Conservation (phyloP, 2,888 invertebrate species). For the Ectobius pallidus region DNA sequence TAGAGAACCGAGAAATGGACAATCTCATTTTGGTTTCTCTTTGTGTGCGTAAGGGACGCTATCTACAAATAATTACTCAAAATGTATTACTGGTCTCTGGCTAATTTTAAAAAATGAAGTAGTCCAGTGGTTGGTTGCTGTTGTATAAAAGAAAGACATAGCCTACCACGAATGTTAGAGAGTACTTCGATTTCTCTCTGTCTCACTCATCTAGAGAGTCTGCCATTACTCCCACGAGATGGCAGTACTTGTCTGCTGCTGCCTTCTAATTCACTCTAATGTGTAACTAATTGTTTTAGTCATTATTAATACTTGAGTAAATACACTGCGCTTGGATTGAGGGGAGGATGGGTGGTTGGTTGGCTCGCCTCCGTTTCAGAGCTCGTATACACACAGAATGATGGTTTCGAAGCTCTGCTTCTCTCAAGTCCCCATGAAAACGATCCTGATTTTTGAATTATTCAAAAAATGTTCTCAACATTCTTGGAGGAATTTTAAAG, state of each 20-base stretch:
- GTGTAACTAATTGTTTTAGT: slow-evolving; percentile 57
- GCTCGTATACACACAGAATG: not conserved
- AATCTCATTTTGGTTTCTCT: too few relatives aligned
- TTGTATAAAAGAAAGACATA: slow-evolving; percentile 12
- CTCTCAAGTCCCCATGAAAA: slow-evolving; percentile 12
- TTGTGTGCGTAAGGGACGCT: too few relatives aligned
- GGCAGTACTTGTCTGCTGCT: slow-evolving; percentile 20
- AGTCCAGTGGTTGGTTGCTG: not conserved
- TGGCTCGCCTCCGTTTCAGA: slow-evolving; percentile 5
- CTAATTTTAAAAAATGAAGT: not conserved
- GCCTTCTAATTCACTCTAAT: slow-evolving; percentile 53
- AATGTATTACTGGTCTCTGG: slow-evolving; percentile 3
- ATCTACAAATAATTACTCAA: not conserved
- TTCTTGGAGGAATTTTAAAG: too few relatives aligned
- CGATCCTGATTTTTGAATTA: slow-evolving; percentile 17
- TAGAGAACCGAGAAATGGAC: too few relatives aligned
- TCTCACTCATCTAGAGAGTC: not conserved
- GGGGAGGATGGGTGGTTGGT: not conserved
- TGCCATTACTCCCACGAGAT: slow-evolving; percentile 17
- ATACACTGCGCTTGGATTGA: slow-evolving; percentile 28
- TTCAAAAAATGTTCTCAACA: too few relatives aligned
- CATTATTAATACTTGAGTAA: slow-evolving; percentile 53
- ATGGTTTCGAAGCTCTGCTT: slow-evolving; percentile 22
- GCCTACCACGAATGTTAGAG: too few relatives aligned
- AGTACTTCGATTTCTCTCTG: not conserved